Evolutionary conservation across 2,797 vertebrate species (phyloP).

Genomic region (Anguilla megastoma): DNA sequence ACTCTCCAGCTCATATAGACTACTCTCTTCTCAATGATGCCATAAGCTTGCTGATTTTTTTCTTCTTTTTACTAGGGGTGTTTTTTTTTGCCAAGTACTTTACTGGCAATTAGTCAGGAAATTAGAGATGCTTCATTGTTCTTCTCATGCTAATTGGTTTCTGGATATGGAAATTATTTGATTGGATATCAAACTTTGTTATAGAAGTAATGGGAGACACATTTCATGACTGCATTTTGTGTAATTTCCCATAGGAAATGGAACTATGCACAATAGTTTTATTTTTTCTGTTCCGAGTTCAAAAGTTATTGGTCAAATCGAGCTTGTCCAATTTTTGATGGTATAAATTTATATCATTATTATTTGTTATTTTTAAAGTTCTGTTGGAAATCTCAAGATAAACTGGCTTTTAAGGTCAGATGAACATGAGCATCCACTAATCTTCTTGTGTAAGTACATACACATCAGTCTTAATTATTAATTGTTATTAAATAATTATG

Average conservation of each 20-base stretch:
- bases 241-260: neutral
- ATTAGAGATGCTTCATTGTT: slow-evolving; percentile 7
- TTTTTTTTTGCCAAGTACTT: slow-evolving; percentile 4
- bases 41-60: neutral
- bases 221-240: neutral
- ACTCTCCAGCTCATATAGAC: neutral
- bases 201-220: neutral
- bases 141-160: slow-evolving; percentile 18
- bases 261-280: too few species aligned
- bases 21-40: neutral
- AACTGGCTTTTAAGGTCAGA: too few species aligned
- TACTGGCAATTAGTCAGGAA: slow-evolving; percentile 9
- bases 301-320: neutral
- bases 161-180: slow-evolving; percentile 18
- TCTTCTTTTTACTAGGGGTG: neutral
- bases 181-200: slow-evolving; percentile 8
- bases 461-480: too few species aligned
- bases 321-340: neutral
- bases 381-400: too few species aligned
- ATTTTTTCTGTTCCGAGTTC: neutral
- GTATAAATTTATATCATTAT: neutral
- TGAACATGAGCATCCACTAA: too few species aligned
- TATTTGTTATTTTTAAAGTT: too few species aligned
- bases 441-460: too few species aligned
- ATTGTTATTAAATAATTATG: too few species aligned